phyloP scores from a whole-genome alignment of 2,797 vertebrate genomes.

The Diplodus puntazzo region DNA sequence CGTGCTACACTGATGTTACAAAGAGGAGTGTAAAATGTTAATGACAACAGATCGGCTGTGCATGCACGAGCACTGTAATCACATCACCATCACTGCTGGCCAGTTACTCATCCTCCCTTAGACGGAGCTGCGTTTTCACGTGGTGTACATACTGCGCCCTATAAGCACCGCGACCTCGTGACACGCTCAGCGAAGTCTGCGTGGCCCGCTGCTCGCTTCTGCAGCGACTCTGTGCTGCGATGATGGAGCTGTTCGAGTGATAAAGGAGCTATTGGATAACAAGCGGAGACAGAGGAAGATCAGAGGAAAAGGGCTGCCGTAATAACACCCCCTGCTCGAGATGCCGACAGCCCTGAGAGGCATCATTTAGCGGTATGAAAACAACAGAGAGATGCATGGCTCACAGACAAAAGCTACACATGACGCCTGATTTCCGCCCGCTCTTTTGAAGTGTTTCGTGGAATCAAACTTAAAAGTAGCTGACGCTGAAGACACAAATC shows the following conservation, averaged over 20 bases:
- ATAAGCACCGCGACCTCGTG: constrained; percentile 9
- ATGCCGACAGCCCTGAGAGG: constrained; percentile 68
- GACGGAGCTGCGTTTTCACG: constrained; percentile 25
- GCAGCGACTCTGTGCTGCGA: constrained; percentile 20
- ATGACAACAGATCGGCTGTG: constrained; percentile 66
- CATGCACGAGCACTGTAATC: constrained; percentile 64
- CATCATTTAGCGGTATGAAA: constrained; percentile 69
- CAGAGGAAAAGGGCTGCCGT: constrained; percentile 60
- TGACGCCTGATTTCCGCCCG: constrained; percentile 36
- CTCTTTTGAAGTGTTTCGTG: constrained; percentile 24
- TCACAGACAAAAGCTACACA: constrained; percentile 46
- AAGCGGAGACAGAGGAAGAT: constrained; percentile 60
- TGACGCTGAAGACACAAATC: constrained; percentile 17
- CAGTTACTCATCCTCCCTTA: constrained; percentile 41
- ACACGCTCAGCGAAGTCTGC: constrained; percentile 12
- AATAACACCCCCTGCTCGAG: constrained; percentile 64
- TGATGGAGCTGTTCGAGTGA: constrained; percentile 57
- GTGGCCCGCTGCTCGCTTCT: constrained; percentile 30
- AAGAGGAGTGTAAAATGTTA: constrained; percentile 71
- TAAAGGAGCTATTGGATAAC: constrained; percentile 68
- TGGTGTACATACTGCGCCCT: constrained; percentile 19
- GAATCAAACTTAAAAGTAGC: constrained; percentile 26
- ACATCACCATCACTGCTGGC: constrained; percentile 52
- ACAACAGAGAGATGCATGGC: constrained; percentile 55
- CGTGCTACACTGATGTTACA: constrained; percentile 57